Evolutionary conservation across 1,140 invertebrate species (phyloP).

Genomic region (Heliconius nattereri): DNA sequence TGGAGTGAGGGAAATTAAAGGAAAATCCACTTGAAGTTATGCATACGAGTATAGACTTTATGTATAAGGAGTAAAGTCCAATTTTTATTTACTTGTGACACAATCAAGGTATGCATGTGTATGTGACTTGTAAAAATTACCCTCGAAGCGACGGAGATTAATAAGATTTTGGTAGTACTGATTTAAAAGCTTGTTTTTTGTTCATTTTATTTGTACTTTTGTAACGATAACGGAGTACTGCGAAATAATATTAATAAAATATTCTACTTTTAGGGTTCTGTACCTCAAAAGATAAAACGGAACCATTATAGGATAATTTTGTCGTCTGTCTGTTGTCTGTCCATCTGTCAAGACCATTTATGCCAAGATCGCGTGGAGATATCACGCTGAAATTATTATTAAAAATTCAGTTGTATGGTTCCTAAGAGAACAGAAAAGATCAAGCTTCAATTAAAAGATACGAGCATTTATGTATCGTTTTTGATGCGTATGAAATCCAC

Average conservation of each 20-base stretch:
- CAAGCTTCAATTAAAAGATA: too few species aligned
- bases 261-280: too few species aligned
- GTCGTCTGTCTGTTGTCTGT: too few species aligned
- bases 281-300: too few species aligned
- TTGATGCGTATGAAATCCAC: too few species aligned
- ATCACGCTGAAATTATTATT: too few species aligned
- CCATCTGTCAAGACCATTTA: too few species aligned
- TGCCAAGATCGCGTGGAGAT: too few species aligned
- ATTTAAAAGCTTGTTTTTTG: not conserved
- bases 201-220: not conserved
- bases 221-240: not conserved
- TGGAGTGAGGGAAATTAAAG: conserved; percentile 49
- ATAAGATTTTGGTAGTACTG: conserved; percentile 21
- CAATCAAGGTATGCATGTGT: conserved; percentile 18
- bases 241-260: not conserved
- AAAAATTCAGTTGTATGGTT: too few species aligned
- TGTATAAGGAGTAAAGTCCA: not conserved
- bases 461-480: too few species aligned
- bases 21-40: conserved; percentile 37
- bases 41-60: conserved; percentile 21
- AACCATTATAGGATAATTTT: too few species aligned
- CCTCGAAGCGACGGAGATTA: conserved; percentile 9
- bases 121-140: conserved; percentile 34
- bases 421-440: too few species aligned
- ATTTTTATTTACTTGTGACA: not conserved